Conservation (phyloP, 1,140 invertebrate genomes). For the Neodiprion lecontei region DNA sequence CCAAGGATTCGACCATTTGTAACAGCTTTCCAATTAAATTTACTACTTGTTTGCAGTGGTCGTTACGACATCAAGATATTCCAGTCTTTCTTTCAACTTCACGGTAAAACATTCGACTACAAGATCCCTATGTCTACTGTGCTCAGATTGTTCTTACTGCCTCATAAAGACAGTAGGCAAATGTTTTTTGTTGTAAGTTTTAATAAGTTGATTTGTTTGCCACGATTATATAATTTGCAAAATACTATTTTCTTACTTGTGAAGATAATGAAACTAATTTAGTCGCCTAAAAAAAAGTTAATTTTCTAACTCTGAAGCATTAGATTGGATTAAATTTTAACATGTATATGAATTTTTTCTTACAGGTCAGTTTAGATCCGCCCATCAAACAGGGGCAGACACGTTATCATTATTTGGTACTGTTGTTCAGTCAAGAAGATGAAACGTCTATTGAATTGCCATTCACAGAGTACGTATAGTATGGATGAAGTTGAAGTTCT, state of each 20-base stretch:
- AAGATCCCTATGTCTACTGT: constrained; percentile 98
- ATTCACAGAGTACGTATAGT: constrained; percentile 79
- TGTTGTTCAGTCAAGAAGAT: constrained; percentile 94
- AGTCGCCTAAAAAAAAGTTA: no score
- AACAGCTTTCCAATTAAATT: constrained; percentile 18
- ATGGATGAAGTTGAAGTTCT: neutral
- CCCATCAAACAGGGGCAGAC: constrained; percentile 99
- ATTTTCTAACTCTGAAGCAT: no score
- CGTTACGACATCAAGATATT: constrained; percentile 99
- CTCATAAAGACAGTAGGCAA: constrained; percentile 97
- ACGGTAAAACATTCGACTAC: constrained; percentile 99
- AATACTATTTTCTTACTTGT: constrained; percentile 4
- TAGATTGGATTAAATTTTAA: no score
- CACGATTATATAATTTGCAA: constrained; percentile 20
- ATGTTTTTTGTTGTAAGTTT: constrained; percentile 95
- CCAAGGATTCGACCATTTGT: neutral
- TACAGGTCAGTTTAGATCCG: constrained; percentile 89
- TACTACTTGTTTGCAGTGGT: constrained; percentile 74
- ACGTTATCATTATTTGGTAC: constrained; percentile 92
- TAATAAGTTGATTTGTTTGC: neutral
- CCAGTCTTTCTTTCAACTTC: constrained; percentile 96
- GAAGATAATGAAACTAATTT: constrained; percentile 7
- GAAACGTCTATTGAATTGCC: constrained; percentile 93
- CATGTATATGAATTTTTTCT: constrained; percentile 29
- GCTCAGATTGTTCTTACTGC: constrained; percentile 90